Percentiles rank a stretch among this genome's conserved stretches.
These are phyloP conservation scores for Hypothenemus hampei DNA, from an alignment of 1,140 invertebrate genomes.

Conservation along the genomic window DNA sequence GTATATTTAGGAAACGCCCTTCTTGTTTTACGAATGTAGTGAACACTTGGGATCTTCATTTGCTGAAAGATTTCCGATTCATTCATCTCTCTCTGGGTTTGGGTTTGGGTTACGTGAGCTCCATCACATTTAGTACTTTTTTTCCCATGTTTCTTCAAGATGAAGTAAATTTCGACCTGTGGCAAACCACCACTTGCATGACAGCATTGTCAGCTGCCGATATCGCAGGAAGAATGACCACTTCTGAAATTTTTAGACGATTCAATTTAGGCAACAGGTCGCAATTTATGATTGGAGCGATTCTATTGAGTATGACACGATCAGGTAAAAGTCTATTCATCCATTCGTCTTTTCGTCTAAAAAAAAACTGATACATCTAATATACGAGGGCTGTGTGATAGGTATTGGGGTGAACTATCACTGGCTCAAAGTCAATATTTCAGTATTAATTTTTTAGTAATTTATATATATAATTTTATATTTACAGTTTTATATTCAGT, in stretches of 20 bases:
- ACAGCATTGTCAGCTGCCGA: constrained; percentile 59
- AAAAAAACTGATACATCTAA: too few relatives aligned
- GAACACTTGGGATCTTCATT: constrained; percentile 54
- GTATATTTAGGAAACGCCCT: constrained; percentile 9
- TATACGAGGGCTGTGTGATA: too few relatives aligned
- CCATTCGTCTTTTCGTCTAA: too few relatives aligned
- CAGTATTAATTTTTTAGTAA: too few relatives aligned
- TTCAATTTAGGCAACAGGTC: constrained; percentile 54
- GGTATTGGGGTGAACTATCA: too few relatives aligned
- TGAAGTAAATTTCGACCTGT: constrained; percentile 49
- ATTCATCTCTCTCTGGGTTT: constrained; percentile 61
- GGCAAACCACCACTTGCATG: constrained; percentile 59
- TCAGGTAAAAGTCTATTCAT: too few relatives aligned
- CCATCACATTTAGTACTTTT: constrained; percentile 64
- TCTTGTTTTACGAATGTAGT: constrained; percentile 43
- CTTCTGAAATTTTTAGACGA: constrained; percentile 60
- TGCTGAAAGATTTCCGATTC: constrained; percentile 56
- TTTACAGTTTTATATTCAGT: too few relatives aligned
- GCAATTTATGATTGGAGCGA: constrained; percentile 51
- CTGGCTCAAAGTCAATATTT: too few relatives aligned
- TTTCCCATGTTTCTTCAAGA: constrained; percentile 61
- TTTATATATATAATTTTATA: too few relatives aligned
- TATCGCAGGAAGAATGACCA: constrained; percentile 57
- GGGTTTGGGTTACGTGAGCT: constrained; percentile 59
- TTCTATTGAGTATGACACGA: constrained; percentile 43